Evolutionary conservation across 2,113 vertebrate genomes (phyloP), one percentile per base, ranked within the genome.

Genomic region (Leptobrachium leishanense): DNA sequence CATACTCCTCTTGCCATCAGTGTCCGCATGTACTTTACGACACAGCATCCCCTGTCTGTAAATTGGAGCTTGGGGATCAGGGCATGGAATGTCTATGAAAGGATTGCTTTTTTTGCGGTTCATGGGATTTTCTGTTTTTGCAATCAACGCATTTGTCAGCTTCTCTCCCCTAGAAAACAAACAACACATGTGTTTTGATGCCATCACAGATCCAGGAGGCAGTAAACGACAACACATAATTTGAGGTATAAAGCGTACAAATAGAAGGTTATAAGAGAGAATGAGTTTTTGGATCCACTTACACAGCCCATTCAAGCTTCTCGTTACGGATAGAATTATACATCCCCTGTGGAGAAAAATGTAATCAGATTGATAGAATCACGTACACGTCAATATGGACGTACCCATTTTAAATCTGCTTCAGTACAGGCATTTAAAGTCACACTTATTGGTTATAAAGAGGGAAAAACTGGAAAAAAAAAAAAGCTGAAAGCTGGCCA

Each of bases 1-100:
- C 95, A 93, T 85, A 98, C 96, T 96, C 84, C 95, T 95, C 82
- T 97, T 97, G 84, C 95, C 95, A 0, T 96, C 95, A 0, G 94
- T 93, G 75, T 96, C 94, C 0, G 95, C 95, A 1, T 95, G 95
- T 5, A 94, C 87, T 85, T 98, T 97, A 8, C 96, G 93, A 31
- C 91, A 90, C 43, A 98, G 88, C 66, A 94, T 90, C 11, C 95
- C 95, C 78, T 94, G 89, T 84, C 94, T 95, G 80, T 94, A 93
- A 11, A 91, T 91, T 0, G 88, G 75, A 5, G 91, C 94, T 0
- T 79, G 90, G 31, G 90, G 90, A 82, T 95, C 94, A 0, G 92
- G 91, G 6, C 74, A 62, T 2, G 87, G 84, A n/a, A 95, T 80
- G 8, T 93, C 91, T 72, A 92, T 89, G 82, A 97, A 94, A 8